Evolutionary conservation across 2,888 invertebrate species (phyloP).

Genomic region (Adela reaumurella): DNA sequence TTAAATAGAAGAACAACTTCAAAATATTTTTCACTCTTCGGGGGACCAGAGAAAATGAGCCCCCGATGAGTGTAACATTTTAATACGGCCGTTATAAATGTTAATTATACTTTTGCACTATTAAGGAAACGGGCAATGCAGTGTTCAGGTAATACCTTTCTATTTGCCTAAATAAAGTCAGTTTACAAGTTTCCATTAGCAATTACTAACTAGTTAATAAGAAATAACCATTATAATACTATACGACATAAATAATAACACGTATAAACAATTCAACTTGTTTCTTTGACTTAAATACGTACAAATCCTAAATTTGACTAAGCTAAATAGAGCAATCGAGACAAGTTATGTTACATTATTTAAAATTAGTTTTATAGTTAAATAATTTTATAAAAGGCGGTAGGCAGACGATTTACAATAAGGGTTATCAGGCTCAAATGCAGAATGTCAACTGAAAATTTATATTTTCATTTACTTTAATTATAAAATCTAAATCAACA

Average conservation of each 20-base stretch:
- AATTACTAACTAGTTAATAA: slow-evolving; percentile 57
- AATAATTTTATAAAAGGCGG: slow-evolving; percentile 50
- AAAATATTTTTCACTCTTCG: no score
- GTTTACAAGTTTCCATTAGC: slow-evolving; percentile 26
- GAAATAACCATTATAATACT: slow-evolving; percentile 58
- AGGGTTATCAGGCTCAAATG: no score
- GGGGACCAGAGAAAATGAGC: no score
- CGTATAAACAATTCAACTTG: slow-evolving; percentile 57
- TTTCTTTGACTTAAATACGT: slow-evolving; percentile 55
- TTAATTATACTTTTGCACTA: no score
- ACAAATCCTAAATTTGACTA: slow-evolving; percentile 50
- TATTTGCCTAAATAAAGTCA: background rate
- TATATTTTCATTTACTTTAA: no score
- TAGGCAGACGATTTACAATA: slow-evolving; percentile 27
- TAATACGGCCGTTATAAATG: no score
- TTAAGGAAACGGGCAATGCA: background rate
- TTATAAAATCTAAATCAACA: no score
- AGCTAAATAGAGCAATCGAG: slow-evolving; percentile 53
- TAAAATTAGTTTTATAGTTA: slow-evolving; percentile 47
- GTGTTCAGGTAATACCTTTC: background rate
- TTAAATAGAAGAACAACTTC: no score
- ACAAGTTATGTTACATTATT: slow-evolving; percentile 45
- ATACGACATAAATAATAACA: slow-evolving; percentile 58
- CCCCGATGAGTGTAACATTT: no score
- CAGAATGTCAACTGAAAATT: no score